phyloP scores from a whole-genome alignment of 1,140 invertebrate genomes.

The Dendrolimus kikuchii region DNA sequence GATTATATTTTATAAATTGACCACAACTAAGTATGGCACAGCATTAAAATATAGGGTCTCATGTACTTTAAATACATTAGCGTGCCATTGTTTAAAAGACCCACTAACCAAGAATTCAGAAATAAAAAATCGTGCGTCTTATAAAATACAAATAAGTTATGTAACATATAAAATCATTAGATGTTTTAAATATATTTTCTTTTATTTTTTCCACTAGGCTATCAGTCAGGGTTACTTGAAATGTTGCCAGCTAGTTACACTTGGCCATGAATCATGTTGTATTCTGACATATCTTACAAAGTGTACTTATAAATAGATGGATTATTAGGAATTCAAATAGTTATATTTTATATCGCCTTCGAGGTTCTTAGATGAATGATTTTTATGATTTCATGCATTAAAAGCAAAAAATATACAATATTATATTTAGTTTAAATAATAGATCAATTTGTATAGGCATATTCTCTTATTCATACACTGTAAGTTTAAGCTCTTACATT shows the following conservation, averaged over 20 bases:
- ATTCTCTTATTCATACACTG: too few relatives aligned
- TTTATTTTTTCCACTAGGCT: conserved; percentile 6
- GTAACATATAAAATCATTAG: background rate
- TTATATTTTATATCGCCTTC: too few relatives aligned
- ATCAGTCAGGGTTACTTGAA: conserved; percentile 33
- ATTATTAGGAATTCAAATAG: conserved; percentile 3
- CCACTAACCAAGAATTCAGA: background rate
- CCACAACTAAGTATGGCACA: too few relatives aligned
- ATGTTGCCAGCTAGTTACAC: conserved; percentile 22
- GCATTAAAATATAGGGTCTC: too few relatives aligned
- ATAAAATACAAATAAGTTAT: background rate
- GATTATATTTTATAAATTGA: too few relatives aligned
- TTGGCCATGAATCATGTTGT: conserved; percentile 24
- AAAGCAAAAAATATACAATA: too few relatives aligned
- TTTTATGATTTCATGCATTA: too few relatives aligned
- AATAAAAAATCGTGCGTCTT: background rate
- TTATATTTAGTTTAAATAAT: too few relatives aligned
- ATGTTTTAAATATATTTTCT: background rate
- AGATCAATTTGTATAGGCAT: too few relatives aligned
- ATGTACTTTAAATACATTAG: too few relatives aligned
- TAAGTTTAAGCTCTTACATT: too few relatives aligned
- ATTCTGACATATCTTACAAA: conserved; percentile 11
- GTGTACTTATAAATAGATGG: conserved; percentile 22
- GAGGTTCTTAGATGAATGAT: too few relatives aligned
- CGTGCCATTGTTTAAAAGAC: background rate